Evolutionary conservation across 53 echinoderm and acorn worm genomes (phyloP), one percentile per base, ranked within the genome.

Genomic region (Arbacia lixula): DNA sequence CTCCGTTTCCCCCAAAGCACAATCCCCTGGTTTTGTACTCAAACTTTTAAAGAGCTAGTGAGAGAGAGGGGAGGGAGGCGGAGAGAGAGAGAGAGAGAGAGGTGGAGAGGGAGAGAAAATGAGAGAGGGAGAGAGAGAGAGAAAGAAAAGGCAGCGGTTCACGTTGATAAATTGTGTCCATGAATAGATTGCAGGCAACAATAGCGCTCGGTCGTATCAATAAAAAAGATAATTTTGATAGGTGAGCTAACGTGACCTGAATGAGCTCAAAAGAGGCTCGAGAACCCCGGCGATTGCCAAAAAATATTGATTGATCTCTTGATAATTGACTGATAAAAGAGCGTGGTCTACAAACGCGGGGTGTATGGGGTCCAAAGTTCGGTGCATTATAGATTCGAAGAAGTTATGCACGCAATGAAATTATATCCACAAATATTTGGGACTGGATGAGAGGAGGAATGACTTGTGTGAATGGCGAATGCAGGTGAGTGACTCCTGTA

Each of bases 171-270:
- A 77, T 77, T 58, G 58, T 24, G 56, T 36, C 58, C 42, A 56
- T 77, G 77, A 77, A 77, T 57, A 77, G 77, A 39, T 58, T 77
- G 56, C 77, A 36, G 58, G 26, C 77, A 40, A 54, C 77, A 58
- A 35, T 77, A 38, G 77, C 39, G 40, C 58, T 36, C 58, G 40
- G 6, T 77, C 55, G 39, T 58, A 22, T 58, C 77, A 36, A 77
- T 77, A 64, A 77, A 57, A 74, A 58, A 77, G 77, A 77, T 58
- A 77, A 58, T 77, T 77, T 77, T 77, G 77, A 77, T 77, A 77
- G 77, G 77, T 77, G 77, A 77, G 77, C 77, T 77, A 77, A 77
- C 77, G 24, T 12, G 40, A 53, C 33, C 52, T 53, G 74, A 74
- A 74, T 53, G 53, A 34, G 52, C 53, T 74, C 20, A 21, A 74